Evolutionary conservation across 2,888 invertebrate species (phyloP), one percentile per base, ranked within the genome.

Genomic region (Drosophila niveifrons): DNA sequence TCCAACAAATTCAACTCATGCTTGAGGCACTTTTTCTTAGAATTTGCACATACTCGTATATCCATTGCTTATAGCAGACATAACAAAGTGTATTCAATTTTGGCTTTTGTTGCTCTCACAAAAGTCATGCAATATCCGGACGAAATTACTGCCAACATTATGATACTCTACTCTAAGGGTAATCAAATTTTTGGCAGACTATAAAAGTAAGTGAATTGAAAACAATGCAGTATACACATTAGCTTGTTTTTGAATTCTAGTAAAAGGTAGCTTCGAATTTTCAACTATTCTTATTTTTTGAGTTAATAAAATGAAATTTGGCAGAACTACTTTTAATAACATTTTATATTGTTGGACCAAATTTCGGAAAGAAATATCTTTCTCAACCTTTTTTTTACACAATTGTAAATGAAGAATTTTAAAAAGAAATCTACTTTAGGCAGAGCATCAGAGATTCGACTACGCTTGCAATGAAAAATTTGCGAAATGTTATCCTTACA

Each of bases 141-240:
- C 29, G 11, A 34, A 59, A 48, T 46, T 51, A 46, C 15, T 41
- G 39, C 17, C 17, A 71, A 72, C 36, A 56, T 44, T 17, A 34
- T 68, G 47, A 57, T 62, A 13, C 43, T 15, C 47, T 55, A 4
- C 29, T 13, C n/a, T 2, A n/a, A 17, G 39, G 3, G 17, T 43
- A 17, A 23, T 23, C 23, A 23, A 23, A 23, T 23, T 23, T 23
- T 23, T 23, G 23, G 23, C 23, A 23, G 23, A 23, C 23, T 23
- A 23, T 23, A 23, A 23, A 23, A 23, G 23, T 23, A 23, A 23
- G 23, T 23, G 23, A 3, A 6, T 23, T 23, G 23, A 23, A 23
- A 23, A 6, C 23, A 23, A 23, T 23, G 23, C 1, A 23, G 23
- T 4, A 23, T 23, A 23, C 3, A 1, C 3, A 23, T 23, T 6